phyloP scores from a whole-genome alignment of 2,888 invertebrate species.

The Ferrisia virgata region DNA sequence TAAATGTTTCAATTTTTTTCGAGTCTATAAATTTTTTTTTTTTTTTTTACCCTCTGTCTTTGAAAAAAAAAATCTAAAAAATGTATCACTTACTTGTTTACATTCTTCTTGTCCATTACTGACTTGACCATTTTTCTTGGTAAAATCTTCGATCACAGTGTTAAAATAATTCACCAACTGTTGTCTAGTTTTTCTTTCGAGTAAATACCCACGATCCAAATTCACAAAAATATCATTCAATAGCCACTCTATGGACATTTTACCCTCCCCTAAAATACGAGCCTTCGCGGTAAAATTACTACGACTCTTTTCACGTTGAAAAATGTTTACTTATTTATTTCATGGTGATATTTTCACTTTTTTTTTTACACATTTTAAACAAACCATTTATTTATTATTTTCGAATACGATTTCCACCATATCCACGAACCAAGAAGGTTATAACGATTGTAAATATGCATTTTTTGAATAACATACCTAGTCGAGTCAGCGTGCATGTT shows the following conservation, averaged over 20 bases:
- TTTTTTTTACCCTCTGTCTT: too few relatives aligned
- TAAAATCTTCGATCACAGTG: constrained; percentile 73
- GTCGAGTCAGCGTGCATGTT: background rate
- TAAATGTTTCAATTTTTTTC: too few relatives aligned
- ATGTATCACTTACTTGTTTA: constrained; percentile 25
- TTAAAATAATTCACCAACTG: constrained; percentile 74
- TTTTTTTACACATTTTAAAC: background rate
- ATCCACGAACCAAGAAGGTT: background rate
- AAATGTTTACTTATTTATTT: too few relatives aligned
- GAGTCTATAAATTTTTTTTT: too few relatives aligned
- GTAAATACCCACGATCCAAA: constrained; percentile 69
- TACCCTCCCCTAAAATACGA: too few relatives aligned
- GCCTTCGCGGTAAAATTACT: too few relatives aligned
- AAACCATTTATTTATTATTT: constrained; percentile 18
- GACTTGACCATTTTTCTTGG: constrained; percentile 49
- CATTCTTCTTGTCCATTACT: constrained; percentile 17
- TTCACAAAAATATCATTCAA: constrained; percentile 71
- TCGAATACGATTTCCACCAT: background rate
- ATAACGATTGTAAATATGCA: background rate
- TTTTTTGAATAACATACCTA: background rate
- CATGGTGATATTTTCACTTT: too few relatives aligned
- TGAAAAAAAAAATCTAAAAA: too few relatives aligned
- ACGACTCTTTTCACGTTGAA: too few relatives aligned
- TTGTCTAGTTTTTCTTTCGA: constrained; percentile 67
- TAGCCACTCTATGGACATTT: constrained; percentile 74